Conservation (phyloP, 2,113 vertebrate genomes). For the Nestor notabilis region DNA sequence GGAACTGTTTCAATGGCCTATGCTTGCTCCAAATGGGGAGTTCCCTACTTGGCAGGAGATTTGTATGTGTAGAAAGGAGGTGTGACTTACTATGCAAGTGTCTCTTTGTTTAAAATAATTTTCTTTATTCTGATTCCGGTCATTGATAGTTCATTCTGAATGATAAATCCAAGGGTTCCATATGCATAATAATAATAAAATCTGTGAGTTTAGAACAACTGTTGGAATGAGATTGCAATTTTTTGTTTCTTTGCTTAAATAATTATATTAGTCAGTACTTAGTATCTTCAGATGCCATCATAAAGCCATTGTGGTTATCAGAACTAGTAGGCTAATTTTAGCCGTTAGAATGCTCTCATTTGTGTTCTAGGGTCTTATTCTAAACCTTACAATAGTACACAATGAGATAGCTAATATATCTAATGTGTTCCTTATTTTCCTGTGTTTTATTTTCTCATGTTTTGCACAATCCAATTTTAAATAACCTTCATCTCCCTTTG, state of each 20-base stretch:
- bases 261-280: neutral
- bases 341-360: neutral
- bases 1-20: neutral
- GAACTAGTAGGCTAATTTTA: neutral
- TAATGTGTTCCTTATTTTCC: conserved; percentile 23
- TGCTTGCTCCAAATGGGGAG: rapidly evolving
- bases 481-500: conserved; percentile 27
- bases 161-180: neutral
- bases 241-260: neutral
- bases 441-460: conserved; percentile 32
- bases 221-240: neutral
- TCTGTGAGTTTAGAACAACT: neutral
- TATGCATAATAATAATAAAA: neutral
- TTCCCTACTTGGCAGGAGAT: neutral
- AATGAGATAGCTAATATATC: neutral
- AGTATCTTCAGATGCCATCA: neutral
- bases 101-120: neutral
- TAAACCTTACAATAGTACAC: neutral
- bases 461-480: conserved; percentile 37
- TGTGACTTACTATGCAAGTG: neutral
- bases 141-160: neutral
- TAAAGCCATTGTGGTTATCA: neutral
- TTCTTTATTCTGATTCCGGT: neutral
- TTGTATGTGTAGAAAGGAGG: neutral
- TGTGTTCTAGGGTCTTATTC: neutral